Evolutionary conservation across 2,113 vertebrate species (phyloP).

Genomic region (Manacus vitellinus): DNA sequence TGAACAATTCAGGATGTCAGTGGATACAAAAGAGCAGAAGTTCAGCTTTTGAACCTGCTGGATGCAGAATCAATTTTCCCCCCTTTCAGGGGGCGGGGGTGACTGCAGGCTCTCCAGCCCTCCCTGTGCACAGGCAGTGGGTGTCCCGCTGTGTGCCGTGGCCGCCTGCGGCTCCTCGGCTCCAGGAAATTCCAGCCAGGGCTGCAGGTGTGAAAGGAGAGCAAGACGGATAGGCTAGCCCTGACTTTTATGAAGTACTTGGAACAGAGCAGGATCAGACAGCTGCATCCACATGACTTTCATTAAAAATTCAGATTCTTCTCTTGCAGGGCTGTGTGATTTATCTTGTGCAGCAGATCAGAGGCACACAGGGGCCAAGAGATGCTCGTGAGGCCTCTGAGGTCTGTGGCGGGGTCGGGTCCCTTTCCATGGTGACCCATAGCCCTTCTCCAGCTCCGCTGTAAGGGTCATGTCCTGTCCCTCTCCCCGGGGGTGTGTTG

Average conservation of each 20-base stretch:
- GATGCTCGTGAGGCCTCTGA: background rate
- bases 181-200: constrained; percentile 42
- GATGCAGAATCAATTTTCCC: background rate
- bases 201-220: constrained; percentile 68
- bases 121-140: rapidly evolving
- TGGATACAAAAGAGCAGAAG: background rate
- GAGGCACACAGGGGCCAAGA: background rate
- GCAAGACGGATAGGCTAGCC: constrained; percentile 58
- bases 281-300: constrained; percentile 83
- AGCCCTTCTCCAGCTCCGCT: background rate
- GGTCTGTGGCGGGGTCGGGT: background rate
- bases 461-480: background rate
- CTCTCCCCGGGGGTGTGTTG: rapidly evolving
- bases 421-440: background rate
- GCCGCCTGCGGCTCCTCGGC: background rate
- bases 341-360: constrained; percentile 82
- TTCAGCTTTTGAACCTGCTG: constrained; percentile 18
- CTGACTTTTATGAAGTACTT: constrained; percentile 67
- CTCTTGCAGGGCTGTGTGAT: constrained; percentile 80
- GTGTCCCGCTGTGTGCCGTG: background rate
- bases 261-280: constrained; percentile 47
- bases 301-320: constrained; percentile 88
- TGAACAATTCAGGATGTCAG: background rate
- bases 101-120: background rate
- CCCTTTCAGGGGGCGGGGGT: background rate